Conservation (phyloP, 2,113 vertebrate species). For the Boleophthalmus pectinirostris region DNA sequence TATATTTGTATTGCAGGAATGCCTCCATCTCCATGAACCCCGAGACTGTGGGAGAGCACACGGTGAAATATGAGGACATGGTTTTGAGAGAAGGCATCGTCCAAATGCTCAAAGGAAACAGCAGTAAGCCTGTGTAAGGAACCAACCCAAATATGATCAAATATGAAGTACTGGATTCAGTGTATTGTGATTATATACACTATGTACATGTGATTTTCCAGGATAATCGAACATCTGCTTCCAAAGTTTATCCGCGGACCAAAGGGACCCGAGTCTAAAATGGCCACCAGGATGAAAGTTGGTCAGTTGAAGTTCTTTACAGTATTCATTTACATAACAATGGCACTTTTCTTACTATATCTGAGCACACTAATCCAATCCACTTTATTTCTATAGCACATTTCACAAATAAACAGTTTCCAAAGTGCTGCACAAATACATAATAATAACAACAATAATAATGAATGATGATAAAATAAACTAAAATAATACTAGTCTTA, state of each 20-base stretch:
- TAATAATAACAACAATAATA: too few relatives aligned
- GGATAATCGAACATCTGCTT: conserved; percentile 66
- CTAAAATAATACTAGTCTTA: too few relatives aligned
- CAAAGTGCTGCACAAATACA: too few relatives aligned
- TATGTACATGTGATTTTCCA: conserved; percentile 13
- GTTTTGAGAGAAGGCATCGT: conserved; percentile 70
- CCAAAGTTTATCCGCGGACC: conserved; percentile 72
- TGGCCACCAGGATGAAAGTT: conserved; percentile 58
- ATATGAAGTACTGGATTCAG: neutral
- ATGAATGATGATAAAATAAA: too few relatives aligned
- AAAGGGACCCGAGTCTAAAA: conserved; percentile 70
- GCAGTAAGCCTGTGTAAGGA: conserved; percentile 72
- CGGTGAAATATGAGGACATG: conserved; percentile 67
- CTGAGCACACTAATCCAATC: too few relatives aligned
- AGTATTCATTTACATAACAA: neutral
- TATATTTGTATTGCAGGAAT: conserved; percentile 63
- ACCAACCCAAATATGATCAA: neutral
- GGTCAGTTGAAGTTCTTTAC: conserved; percentile 39
- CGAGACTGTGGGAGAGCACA: conserved; percentile 73
- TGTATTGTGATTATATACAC: neutral
- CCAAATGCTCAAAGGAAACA: conserved; percentile 70
- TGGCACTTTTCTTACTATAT: neutral
- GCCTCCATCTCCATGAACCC: conserved; percentile 76
- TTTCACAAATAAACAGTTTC: too few relatives aligned
- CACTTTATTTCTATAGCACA: too few relatives aligned